Conservation (phyloP, 2,797 vertebrate species). For the Sternotherus odoratus region DNA sequence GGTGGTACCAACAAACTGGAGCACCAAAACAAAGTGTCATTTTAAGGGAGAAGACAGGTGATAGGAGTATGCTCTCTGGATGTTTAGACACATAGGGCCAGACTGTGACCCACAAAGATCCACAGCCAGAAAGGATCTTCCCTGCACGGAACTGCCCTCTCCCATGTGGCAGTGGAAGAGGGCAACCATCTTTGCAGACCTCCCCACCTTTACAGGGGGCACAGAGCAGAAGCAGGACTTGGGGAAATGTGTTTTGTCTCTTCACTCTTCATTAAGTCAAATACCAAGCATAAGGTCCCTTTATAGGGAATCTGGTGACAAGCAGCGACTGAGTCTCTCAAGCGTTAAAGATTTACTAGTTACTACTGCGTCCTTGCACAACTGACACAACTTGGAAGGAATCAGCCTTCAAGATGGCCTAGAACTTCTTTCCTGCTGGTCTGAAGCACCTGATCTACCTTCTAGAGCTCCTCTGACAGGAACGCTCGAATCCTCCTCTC, state of each 20-base stretch:
- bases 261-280: fast-evolving
- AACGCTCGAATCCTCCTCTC: background rate
- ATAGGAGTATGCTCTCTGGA: background rate
- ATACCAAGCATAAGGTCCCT: background rate
- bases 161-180: background rate
- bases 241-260: background rate
- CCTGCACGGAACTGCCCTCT: background rate
- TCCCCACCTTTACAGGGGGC: background rate
- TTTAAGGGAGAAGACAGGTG: background rate
- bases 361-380: background rate
- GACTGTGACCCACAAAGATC: background rate
- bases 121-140: background rate
- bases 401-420: conserved; percentile 44
- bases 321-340: background rate
- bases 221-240: background rate
- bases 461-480: background rate
- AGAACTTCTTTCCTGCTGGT: conserved; percentile 50
- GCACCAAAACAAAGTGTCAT: background rate
- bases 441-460: conserved; percentile 43
- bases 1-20: background rate
- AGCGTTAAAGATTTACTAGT: conserved; percentile 9
- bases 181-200: background rate
- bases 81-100: background rate
- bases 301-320: background rate
- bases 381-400: conserved; percentile 51